phyloP scores from a whole-genome alignment of 1,140 invertebrate genomes.

The Liolophura sinensis region DNA sequence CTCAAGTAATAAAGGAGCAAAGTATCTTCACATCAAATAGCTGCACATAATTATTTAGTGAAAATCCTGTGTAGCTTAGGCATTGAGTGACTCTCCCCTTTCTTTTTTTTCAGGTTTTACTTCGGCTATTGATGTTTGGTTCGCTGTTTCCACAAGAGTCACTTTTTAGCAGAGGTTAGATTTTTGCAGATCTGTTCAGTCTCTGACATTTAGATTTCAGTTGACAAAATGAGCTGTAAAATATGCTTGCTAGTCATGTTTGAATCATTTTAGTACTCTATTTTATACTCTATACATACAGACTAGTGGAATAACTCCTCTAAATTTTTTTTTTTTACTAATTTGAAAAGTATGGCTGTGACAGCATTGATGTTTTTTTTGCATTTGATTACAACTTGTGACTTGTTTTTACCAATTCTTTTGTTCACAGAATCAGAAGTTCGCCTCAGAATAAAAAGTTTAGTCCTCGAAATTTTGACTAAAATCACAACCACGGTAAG shows the following conservation, averaged over 20 bases:
- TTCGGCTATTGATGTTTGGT: slow-evolving; percentile 46
- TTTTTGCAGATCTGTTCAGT: background rate
- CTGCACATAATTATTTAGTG: background rate
- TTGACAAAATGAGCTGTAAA: background rate
- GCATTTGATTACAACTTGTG: background rate
- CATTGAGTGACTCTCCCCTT: slow-evolving; percentile 7
- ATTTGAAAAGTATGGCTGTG: too few relatives aligned
- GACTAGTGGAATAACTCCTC: too few relatives aligned
- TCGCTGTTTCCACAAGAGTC: slow-evolving; percentile 40
- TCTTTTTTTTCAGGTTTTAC: slow-evolving; percentile 38
- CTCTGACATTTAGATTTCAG: background rate
- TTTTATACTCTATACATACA: too few relatives aligned
- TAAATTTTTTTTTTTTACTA: too few relatives aligned
- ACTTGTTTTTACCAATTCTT: background rate
- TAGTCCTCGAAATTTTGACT: slow-evolving; percentile 45
- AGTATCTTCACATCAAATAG: background rate
- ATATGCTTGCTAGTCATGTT: background rate
- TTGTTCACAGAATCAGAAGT: slow-evolving; percentile 32
- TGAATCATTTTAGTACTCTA: too few relatives aligned
- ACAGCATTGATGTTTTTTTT: background rate
- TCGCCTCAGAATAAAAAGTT: slow-evolving; percentile 43
- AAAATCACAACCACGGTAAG: slow-evolving; percentile 48
- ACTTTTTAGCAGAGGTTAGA: slow-evolving; percentile 37
- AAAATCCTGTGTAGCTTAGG: background rate
- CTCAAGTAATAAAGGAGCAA: too few relatives aligned